A percentile compares a stretch with the other conserved stretches of the same genome.
Conservation (phyloP, 2,113 vertebrate genomes). For the Motacilla alba region DNA sequence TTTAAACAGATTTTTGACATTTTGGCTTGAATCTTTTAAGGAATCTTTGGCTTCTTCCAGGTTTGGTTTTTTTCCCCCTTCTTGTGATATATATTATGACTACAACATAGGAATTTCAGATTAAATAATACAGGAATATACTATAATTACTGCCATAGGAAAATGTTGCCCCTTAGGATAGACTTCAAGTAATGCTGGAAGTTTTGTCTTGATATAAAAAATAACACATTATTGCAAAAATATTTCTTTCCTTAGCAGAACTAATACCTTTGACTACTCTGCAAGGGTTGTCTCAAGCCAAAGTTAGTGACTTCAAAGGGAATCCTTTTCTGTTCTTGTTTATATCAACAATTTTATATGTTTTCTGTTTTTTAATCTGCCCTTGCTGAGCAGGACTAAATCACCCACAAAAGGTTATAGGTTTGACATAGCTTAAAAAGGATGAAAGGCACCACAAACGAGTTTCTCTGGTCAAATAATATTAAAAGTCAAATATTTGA, state of each 20-base stretch:
- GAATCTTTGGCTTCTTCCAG: not conserved
- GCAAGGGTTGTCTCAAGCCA: not conserved
- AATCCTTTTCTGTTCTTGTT: not conserved
- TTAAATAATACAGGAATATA: not conserved
- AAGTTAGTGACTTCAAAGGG: not conserved
- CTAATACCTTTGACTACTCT: not conserved
- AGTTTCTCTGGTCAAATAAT: conserved; percentile 28
- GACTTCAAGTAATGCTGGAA: not conserved
- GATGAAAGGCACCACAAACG: conserved; percentile 41
- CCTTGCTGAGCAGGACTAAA: not conserved
- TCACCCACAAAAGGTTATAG: not conserved
- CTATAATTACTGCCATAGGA: not conserved
- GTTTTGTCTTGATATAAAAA: not conserved
- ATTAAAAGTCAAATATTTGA: conserved; percentile 38
- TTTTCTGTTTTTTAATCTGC: not conserved
- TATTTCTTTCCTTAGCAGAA: not conserved
- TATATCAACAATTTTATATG: not conserved
- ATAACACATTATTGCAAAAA: not conserved
- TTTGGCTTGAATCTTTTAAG: not conserved
- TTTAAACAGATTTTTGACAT: not conserved
- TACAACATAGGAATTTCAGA: not conserved
- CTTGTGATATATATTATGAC: not conserved
- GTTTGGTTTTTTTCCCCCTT: not conserved
- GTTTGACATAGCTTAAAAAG: conserved; percentile 33
- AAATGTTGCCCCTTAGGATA: not conserved